Evolutionary conservation across 1,140 invertebrate genomes (phyloP).

Genomic region (Vollenhovia emeryi): DNA sequence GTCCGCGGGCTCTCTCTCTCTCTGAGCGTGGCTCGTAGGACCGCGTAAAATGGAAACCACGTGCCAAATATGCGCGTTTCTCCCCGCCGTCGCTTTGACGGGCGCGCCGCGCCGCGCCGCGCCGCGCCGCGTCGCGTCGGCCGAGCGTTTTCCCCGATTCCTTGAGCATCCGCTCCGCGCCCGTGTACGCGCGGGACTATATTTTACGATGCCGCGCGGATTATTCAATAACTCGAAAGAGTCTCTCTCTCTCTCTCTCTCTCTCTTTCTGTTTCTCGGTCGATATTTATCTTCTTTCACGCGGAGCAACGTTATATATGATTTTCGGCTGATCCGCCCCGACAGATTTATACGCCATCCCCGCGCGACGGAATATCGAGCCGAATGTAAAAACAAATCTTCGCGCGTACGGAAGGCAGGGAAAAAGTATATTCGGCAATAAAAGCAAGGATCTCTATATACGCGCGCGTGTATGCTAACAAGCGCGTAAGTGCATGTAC

Average conservation of each 20-base stretch:
- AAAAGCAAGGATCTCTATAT: conserved; percentile 12
- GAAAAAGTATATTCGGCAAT: background rate
- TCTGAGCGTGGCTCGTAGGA: too few species aligned
- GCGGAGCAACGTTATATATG: background rate
- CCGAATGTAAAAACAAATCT: background rate
- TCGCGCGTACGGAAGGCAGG: background rate
- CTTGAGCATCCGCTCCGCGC: conserved; percentile 16
- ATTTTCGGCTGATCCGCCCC: conserved; percentile 17
- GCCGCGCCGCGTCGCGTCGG: too few species aligned
- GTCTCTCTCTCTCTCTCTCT: too few species aligned
- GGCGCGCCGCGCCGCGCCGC: too few species aligned
- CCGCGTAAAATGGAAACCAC: conserved; percentile 52
- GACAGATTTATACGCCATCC: conserved; percentile 8
- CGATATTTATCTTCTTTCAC: conserved; percentile 21
- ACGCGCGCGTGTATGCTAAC: background rate
- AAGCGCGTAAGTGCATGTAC: background rate
- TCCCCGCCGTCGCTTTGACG: conserved; percentile 26
- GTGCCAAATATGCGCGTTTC: conserved; percentile 37
- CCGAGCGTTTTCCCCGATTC: background rate
- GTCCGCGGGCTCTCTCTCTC: too few species aligned
- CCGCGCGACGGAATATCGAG: background rate
- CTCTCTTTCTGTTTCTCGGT: background rate
- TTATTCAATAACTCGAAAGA: conserved; percentile 15
- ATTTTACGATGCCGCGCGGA: conserved; percentile 4
- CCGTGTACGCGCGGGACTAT: too few species aligned